These are phyloP conservation scores for Sphecodes monilicornis DNA, from an alignment of 2,888 invertebrate species.

Conservation along the genomic window DNA sequence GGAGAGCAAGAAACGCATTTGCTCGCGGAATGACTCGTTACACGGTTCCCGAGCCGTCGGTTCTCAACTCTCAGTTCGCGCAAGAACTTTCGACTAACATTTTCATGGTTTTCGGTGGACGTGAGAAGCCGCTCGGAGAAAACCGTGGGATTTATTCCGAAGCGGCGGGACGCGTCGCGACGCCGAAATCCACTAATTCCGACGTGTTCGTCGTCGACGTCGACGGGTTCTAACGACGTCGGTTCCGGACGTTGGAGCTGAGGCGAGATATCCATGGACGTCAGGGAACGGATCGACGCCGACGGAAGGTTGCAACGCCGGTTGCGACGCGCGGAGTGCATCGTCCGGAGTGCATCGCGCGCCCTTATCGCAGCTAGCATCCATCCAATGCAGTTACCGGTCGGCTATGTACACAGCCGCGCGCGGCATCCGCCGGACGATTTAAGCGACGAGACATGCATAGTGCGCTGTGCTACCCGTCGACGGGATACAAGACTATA, in stretches of 20 bases:
- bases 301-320: conserved; percentile 25
- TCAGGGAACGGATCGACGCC: conserved; percentile 24
- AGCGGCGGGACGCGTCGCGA: not conserved
- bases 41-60: conserved; percentile 1
- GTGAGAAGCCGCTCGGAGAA: not conserved
- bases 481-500: not conserved
- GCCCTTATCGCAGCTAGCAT: conserved; percentile 50
- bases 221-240: conserved; percentile 18
- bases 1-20: not conserved
- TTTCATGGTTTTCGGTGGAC: not conserved
- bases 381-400: conserved; percentile 47
- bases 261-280: conserved; percentile 24
- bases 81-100: conserved; percentile 4
- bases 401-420: conserved; percentile 2
- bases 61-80: not conserved
- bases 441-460: conserved; percentile 30
- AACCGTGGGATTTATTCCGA: conserved; percentile 3
- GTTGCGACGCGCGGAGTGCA: conserved; percentile 11
- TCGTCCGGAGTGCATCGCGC: conserved; percentile 46
- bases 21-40: not conserved
- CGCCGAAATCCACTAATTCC: not conserved
- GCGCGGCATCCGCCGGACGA: conserved; percentile 25
- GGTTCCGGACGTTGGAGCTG: conserved; percentile 20
- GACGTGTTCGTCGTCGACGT: not conserved
- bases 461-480: not conserved